These are phyloP conservation scores for Catharus fuscescens DNA, from an alignment of 2,113 vertebrate genomes.

Conservation along the genomic window DNA sequence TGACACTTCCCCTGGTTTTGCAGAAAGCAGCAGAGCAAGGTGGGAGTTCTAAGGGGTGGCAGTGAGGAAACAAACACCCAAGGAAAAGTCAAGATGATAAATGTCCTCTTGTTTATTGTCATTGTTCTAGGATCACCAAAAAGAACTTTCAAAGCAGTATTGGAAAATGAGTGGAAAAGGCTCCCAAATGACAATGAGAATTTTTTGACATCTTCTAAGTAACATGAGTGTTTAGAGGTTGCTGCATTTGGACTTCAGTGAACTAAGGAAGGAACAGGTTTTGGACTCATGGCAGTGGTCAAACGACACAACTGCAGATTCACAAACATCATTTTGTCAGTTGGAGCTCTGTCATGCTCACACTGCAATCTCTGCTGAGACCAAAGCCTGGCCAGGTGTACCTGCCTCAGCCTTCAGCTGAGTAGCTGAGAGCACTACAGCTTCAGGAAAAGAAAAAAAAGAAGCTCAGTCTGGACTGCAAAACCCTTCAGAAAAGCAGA, in stretches of 20 bases:
- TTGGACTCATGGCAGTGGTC: background rate
- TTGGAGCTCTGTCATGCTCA: background rate
- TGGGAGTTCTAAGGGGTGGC: background rate
- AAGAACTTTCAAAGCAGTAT: background rate
- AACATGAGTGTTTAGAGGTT: background rate
- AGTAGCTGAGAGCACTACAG: background rate
- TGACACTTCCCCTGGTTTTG: background rate
- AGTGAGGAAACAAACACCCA: background rate
- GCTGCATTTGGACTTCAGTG: background rate
- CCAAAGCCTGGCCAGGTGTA: background rate
- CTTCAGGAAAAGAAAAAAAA: background rate
- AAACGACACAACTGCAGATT: background rate
- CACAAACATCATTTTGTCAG: background rate
- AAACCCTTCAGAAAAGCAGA: conserved; percentile 4
- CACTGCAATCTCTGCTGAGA: background rate
- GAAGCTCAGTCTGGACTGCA: background rate
- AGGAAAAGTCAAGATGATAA: background rate
- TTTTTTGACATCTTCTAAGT: background rate
- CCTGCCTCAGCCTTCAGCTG: background rate
- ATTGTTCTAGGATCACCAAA: background rate
- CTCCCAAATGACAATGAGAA: background rate
- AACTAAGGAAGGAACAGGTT: background rate
- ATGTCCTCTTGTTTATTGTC: background rate
- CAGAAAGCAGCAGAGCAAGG: background rate
- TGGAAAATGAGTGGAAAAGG: background rate